Conservation (phyloP, 2,797 vertebrate species). For the Tragopan temminckii region DNA sequence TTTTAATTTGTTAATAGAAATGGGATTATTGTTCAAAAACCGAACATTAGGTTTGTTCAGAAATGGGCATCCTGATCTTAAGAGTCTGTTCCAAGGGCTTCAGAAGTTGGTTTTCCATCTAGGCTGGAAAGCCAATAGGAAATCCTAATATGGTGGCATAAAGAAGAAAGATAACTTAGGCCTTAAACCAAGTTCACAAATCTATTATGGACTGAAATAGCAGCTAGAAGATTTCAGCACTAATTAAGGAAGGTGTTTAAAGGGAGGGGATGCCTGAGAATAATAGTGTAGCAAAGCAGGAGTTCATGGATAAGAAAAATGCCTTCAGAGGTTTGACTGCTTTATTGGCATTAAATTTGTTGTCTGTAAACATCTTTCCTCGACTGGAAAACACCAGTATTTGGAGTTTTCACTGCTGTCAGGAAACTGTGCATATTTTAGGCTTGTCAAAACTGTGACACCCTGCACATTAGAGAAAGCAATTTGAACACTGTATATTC, state of each 20-base stretch:
- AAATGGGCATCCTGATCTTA: background rate
- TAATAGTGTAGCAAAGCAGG: background rate
- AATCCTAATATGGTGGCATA: background rate
- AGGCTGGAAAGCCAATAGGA: background rate
- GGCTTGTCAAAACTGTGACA: constrained; percentile 8
- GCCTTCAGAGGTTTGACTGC: background rate
- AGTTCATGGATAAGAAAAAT: background rate
- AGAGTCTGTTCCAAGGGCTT: background rate
- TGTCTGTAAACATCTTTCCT: background rate
- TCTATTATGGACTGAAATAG: background rate
- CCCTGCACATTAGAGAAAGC: background rate
- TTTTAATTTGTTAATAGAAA: background rate
- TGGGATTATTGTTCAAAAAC: background rate
- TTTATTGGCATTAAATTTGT: constrained; percentile 34
- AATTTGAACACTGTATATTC: background rate
- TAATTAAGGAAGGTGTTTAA: background rate
- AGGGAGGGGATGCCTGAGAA: background rate
- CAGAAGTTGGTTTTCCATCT: background rate
- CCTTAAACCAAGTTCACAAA: background rate
- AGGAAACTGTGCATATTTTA: background rate
- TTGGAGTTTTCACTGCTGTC: background rate
- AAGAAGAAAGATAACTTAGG: background rate
- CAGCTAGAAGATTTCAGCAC: background rate
- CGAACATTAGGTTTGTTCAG: background rate
- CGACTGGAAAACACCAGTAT: background rate